Evolutionary conservation across 2,797 vertebrate species (phyloP).

Genomic region (Myotis vivesi): DNA sequence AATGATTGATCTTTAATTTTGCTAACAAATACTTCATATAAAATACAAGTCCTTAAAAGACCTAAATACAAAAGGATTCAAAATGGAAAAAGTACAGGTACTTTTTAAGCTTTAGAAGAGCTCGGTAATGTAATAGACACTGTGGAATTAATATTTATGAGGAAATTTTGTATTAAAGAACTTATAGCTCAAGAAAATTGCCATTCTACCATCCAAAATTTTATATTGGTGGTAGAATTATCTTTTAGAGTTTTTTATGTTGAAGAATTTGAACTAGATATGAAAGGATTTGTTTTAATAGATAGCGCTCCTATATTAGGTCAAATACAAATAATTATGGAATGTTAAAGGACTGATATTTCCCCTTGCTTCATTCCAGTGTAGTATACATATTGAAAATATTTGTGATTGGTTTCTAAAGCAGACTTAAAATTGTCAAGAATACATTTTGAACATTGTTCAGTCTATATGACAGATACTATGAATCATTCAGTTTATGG

Average conservation of each 20-base stretch:
- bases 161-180: neutral
- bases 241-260: neutral
- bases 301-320: neutral
- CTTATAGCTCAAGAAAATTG: neutral
- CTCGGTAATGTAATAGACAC: neutral
- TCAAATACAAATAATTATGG: conserved; percentile 11
- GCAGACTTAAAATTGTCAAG: neutral
- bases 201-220: neutral
- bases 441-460: neutral
- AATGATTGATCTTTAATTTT: neutral
- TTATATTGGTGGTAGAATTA: neutral
- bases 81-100: neutral
- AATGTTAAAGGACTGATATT: neutral
- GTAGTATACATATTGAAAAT: neutral
- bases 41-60: neutral
- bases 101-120: neutral
- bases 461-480: neutral
- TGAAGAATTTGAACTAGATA: neutral
- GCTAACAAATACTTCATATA: neutral
- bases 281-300: neutral
- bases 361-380: neutral
- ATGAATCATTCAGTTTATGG: conserved; percentile 48
- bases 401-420: conserved; percentile 41
- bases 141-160: neutral
- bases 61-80: neutral